phyloP scores from a whole-genome alignment of 2,797 vertebrate genomes.

The Oreonectes daqikongensis region DNA sequence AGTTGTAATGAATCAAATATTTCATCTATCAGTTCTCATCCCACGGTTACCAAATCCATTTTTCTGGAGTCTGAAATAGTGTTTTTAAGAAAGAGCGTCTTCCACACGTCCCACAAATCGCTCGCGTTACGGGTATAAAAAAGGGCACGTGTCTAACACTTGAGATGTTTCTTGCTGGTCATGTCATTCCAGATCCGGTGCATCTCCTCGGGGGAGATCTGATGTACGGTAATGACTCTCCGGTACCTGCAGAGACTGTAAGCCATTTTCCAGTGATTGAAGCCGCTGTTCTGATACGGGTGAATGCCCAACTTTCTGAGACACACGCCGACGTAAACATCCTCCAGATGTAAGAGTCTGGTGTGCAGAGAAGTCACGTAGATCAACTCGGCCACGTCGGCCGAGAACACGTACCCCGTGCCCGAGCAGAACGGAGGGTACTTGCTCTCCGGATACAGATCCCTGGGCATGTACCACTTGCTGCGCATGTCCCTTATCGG shows the following conservation, averaged over 20 bases:
- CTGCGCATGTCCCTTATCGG: conserved; percentile 96
- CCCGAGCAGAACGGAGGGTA: conserved; percentile 98
- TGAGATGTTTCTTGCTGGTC: conserved; percentile 98
- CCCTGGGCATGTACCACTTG: conserved; percentile 98
- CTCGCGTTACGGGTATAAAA: neutral
- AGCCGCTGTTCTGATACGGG: conserved; percentile 98
- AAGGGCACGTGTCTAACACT: conserved; percentile 79
- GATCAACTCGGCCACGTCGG: conserved; percentile 94
- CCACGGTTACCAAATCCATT: conserved; percentile 3
- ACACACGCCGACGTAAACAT: conserved; percentile 95
- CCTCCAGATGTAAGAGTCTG: conserved; percentile 94
- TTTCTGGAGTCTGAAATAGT: neutral
- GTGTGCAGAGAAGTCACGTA: conserved; percentile 97
- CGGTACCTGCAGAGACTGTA: conserved; percentile 96
- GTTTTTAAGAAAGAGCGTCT: conserved; percentile 26
- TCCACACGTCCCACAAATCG: neutral
- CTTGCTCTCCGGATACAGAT: conserved; percentile 94
- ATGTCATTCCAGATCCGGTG: conserved; percentile 99
- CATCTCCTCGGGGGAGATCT: conserved; percentile 98
- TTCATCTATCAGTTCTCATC: conserved; percentile 9
- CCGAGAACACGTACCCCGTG: conserved; percentile 95
- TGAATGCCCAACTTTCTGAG: conserved; percentile 95
- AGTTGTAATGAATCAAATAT: conserved; percentile 10
- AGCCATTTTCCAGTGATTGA: conserved; percentile 99
- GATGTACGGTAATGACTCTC: conserved; percentile 94